These are phyloP conservation scores for Argyrosomus japonicus DNA, from an alignment of 2,113 vertebrate species.

Conservation along the genomic window DNA sequence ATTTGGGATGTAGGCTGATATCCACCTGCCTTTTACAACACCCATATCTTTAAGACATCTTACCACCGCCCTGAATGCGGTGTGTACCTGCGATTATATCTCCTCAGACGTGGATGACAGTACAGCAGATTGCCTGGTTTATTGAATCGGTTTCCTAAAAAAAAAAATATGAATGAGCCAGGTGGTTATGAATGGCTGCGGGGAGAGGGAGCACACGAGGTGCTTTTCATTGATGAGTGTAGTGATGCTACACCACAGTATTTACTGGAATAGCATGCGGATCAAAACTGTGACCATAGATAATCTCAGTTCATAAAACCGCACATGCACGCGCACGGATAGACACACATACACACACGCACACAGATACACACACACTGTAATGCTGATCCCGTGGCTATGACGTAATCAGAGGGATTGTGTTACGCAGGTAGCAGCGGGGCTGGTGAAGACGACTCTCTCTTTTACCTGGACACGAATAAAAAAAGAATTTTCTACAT, in stretches of 20 bases:
- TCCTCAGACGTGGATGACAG: neutral
- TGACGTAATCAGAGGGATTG: constrained; percentile 62
- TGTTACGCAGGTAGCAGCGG: constrained; percentile 53
- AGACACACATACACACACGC: neutral
- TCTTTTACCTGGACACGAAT: constrained; percentile 32
- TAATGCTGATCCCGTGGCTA: constrained; percentile 48
- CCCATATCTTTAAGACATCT: neutral
- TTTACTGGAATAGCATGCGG: constrained; percentile 10
- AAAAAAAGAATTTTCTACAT: neutral
- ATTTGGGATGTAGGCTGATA: constrained; percentile 42
- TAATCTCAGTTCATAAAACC: constrained; percentile 8
- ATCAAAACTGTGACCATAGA: constrained; percentile 18
- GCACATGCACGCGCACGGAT: neutral
- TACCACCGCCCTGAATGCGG: neutral
- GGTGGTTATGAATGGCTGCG: constrained; percentile 80
- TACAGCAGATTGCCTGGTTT: constrained; percentile 1
- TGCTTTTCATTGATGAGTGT: constrained; percentile 76
- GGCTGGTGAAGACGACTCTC: constrained; percentile 22
- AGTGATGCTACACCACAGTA: constrained; percentile 32
- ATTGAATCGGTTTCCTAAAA: constrained; percentile 27
- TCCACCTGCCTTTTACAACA: constrained; percentile 37
- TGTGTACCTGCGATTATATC: neutral
- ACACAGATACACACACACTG: neutral
- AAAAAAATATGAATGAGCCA: constrained; percentile 79
- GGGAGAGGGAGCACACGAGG: constrained; percentile 47